Percentiles rank a stretch among this genome's conserved stretches.
phyloP scores from a whole-genome alignment of 2,113 vertebrate species.

The Hydrochoerus hydrochaeris region DNA sequence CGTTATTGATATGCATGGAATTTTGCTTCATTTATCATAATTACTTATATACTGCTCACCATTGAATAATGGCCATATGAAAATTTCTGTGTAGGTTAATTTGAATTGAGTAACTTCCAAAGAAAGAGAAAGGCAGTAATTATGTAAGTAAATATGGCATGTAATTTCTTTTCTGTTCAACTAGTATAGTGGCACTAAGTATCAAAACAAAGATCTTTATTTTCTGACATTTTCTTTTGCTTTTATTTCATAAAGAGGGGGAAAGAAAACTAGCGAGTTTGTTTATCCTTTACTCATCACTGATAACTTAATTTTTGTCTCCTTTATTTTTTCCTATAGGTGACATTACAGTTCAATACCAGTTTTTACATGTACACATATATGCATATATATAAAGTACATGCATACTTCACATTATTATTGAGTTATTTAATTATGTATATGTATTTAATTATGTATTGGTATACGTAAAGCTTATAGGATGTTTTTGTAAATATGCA shows the following conservation, averaged over 20 bases:
- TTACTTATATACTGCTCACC: conserved; percentile 1
- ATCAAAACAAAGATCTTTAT: conserved; percentile 57
- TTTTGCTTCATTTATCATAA: conserved; percentile 53
- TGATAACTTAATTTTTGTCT: neutral
- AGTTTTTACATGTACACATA: neutral
- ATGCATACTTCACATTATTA: neutral
- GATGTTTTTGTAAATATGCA: neutral
- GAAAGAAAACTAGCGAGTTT: neutral
- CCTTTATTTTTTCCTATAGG: neutral
- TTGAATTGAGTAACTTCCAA: conserved; percentile 60
- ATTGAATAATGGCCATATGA: neutral
- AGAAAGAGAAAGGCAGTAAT: conserved; percentile 41
- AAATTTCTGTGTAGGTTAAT: conserved; percentile 54
- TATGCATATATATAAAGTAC: neutral
- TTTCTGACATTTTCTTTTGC: conserved; percentile 55
- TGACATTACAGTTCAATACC: neutral
- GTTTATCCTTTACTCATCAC: conserved; percentile 24
- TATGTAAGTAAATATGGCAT: conserved; percentile 53
- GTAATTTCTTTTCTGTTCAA: conserved; percentile 48
- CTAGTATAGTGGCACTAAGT: neutral
- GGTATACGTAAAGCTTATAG: neutral
- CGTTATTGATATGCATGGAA: neutral
- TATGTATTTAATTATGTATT: conserved; percentile 37
- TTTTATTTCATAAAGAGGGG: neutral
- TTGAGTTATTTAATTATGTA: conserved; percentile 37